Evolutionary conservation across 1,140 invertebrate species (phyloP).

Genomic region (Linepithema humile): DNA sequence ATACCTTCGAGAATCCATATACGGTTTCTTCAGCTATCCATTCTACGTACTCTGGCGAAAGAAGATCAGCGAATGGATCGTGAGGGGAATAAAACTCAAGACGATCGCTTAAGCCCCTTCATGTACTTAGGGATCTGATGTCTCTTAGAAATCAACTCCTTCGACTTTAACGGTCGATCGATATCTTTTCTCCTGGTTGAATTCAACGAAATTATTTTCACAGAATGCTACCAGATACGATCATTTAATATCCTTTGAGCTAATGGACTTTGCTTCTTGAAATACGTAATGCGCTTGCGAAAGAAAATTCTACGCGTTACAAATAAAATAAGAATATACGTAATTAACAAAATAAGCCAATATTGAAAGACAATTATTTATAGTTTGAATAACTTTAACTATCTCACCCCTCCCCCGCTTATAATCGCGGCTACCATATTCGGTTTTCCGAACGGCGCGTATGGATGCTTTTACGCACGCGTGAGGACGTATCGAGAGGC

Average conservation of each 20-base stretch:
- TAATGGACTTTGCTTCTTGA: too few species aligned
- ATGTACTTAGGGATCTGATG: not conserved
- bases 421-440: constrained; percentile 43
- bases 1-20: constrained; percentile 75
- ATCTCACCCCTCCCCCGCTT: not conserved
- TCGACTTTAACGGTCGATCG: constrained; percentile 4
- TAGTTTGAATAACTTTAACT: not conserved
- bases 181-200: constrained; percentile 1
- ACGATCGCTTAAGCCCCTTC: not conserved
- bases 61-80: constrained; percentile 51
- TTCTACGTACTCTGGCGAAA: constrained; percentile 65
- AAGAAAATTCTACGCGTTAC: too few species aligned
- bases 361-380: constrained; percentile 2
- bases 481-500: not conserved
- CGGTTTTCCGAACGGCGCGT: not conserved
- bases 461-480: not conserved
- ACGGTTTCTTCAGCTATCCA: constrained; percentile 63
- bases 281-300: too few species aligned
- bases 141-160: constrained; percentile 30
- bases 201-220: not conserved
- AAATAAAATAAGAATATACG: not conserved
- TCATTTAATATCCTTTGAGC: not conserved
- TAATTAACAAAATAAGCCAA: not conserved
- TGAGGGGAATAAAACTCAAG: constrained; percentile 54
- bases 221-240: not conserved